These are phyloP conservation scores for Amphimedon queenslandica DNA, from an alignment of 37 sponge, comb jelly and placozoan genomes.

Conservation along the genomic window DNA sequence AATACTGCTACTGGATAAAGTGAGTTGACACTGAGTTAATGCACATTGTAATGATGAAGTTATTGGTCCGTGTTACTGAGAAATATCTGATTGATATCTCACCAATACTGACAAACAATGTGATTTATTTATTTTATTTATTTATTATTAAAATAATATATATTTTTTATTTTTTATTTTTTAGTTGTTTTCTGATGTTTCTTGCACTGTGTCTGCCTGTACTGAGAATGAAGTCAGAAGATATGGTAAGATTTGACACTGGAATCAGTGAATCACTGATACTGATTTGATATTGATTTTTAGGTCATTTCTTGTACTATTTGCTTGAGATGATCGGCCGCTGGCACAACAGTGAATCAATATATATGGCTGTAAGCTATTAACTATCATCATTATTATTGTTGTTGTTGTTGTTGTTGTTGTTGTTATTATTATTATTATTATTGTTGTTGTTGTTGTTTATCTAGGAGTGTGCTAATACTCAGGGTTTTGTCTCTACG, in stretches of 20 bases:
- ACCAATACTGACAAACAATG: conserved; percentile 86
- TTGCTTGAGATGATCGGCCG: conserved; percentile 69
- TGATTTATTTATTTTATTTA: too few relatives aligned
- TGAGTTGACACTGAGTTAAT: background rate
- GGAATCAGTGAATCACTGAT: too few relatives aligned
- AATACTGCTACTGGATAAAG: too few relatives aligned
- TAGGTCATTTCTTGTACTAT: conserved; percentile 81
- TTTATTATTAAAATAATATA: too few relatives aligned
- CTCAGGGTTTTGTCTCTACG: conserved; percentile 89
- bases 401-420: too few relatives aligned
- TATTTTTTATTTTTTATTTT: background rate
- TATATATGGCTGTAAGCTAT: conserved; percentile 65
- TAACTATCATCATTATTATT: background rate
- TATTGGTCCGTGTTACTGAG: too few relatives aligned
- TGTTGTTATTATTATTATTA: too few relatives aligned
- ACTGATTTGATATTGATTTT: too few relatives aligned
- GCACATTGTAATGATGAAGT: too few relatives aligned
- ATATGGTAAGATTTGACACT: conserved; percentile 88
- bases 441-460: background rate
- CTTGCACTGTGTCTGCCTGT: conserved; percentile 87
- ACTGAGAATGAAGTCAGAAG: conserved; percentile 97
- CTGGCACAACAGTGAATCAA: conserved; percentile 80
- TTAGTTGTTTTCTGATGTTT: conserved; percentile 92
- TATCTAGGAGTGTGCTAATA: conserved; percentile 73
- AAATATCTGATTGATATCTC: background rate